These are phyloP conservation scores for Mycteria americana DNA, from an alignment of 2,797 vertebrate species.

Conservation along the genomic window DNA sequence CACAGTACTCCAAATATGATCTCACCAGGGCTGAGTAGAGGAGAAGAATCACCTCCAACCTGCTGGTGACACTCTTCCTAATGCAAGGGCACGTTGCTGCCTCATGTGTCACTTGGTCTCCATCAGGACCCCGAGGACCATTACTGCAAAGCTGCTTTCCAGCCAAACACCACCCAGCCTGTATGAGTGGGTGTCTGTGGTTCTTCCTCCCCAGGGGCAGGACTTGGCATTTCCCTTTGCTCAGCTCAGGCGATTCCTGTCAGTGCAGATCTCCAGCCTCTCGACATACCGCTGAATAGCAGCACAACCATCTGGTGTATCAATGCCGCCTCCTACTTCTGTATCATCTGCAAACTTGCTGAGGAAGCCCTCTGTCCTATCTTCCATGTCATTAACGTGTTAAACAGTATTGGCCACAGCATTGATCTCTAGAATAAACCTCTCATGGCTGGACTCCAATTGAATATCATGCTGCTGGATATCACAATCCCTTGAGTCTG, in stretches of 20 bases:
- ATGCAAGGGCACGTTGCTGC: background rate
- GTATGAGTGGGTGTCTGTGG: background rate
- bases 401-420: background rate
- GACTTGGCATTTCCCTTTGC: background rate
- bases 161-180: background rate
- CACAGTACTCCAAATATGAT: background rate
- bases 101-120: background rate
- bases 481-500: background rate
- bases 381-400: background rate
- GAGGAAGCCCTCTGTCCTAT: background rate
- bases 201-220: background rate
- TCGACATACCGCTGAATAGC: background rate
- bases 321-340: background rate
- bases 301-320: background rate
- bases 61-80: background rate
- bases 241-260: background rate
- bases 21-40: background rate
- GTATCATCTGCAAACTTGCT: background rate
- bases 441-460: background rate
- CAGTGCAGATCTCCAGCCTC: background rate
- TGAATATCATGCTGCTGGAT: background rate
- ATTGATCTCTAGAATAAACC: background rate
- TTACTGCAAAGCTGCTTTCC: background rate
- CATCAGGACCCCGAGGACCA: background rate
- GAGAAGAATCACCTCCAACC: background rate